Evolutionary conservation across 2,113 vertebrate species (phyloP), one percentile per base, ranked within the genome.

Genomic region (Sakesphorus luctuosus): DNA sequence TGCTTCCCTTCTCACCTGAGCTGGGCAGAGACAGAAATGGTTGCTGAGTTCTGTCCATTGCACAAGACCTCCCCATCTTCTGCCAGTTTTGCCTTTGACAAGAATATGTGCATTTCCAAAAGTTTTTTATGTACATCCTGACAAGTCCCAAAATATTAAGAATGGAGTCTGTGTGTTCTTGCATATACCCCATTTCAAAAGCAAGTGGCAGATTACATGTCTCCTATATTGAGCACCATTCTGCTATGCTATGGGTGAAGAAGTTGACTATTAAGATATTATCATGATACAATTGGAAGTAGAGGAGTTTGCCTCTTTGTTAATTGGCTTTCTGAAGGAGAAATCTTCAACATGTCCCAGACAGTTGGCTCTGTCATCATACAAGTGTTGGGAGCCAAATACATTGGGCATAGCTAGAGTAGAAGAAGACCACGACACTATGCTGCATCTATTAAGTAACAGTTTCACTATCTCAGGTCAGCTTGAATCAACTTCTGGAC

Each of bases 1-100:
- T 5, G 18, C 11, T 38, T 78, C 21, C 28, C 23, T 69, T 63
- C 20, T 55, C 52, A 25, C 1, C 0, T 0, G 1, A 44, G 24
- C 23, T 63, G n/a, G 5, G n/a, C 20, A 85, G 63, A 52, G 19
- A 72, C 9, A 68, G 44, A 38, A 53, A 21, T 20, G 4, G 3
- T 23, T 36, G 19, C 16, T 46, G 6, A 5, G 5, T 35, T 16
- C 40, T 24, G 3, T 12, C 68, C 68, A 3, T 26, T 40, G 46
- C 52, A 24, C 10, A 25, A 68, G 9, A 29, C 43, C 21, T 75
- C 43, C 26, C 43, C 20, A 10, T n/a, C 36, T 25, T 84, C 73
- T 74, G 13, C 20, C 18, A 35, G n/a, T n/a, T 43, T 43, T 3
- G 3, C 5, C 49, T 73, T 80, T 77, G 29, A 29, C 18, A 77